Evolutionary conservation across 2,113 vertebrate species (phyloP).

Genomic region (Chaetodon trifascialis): DNA sequence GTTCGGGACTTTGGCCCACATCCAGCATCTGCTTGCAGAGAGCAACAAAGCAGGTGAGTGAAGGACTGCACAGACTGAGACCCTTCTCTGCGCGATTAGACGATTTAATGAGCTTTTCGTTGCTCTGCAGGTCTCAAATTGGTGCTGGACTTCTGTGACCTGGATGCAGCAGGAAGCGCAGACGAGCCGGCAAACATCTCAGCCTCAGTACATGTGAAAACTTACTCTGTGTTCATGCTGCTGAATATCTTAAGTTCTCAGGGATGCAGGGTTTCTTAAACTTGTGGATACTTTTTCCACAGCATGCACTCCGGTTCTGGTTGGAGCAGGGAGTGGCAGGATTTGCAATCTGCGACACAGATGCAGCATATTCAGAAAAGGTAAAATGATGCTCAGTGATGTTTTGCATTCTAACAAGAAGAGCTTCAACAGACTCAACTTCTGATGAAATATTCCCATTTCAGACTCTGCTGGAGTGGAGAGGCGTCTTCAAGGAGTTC

Average conservation of each 20-base stretch:
- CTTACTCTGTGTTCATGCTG: neutral
- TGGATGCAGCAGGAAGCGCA: conserved; percentile 32
- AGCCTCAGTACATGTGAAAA: conserved; percentile 51
- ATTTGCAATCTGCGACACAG: conserved; percentile 82
- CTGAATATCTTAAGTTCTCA: neutral
- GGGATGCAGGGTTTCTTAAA: neutral
- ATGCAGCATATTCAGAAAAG: conserved; percentile 75
- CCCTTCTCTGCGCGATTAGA: neutral
- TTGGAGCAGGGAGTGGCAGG: conserved; percentile 81
- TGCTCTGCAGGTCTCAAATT: conserved; percentile 76
- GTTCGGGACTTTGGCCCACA: conserved; percentile 61
- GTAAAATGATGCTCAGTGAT: conserved; percentile 41
- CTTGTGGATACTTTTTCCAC: neutral
- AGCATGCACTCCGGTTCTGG: conserved; percentile 79
- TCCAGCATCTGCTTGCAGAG: conserved; percentile 76
- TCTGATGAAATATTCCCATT: conserved; percentile 10
- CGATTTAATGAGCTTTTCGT: neutral
- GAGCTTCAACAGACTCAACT: neutral
- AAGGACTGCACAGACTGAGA: neutral
- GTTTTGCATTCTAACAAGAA: neutral
- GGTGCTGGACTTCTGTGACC: conserved; percentile 79
- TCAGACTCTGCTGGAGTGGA: conserved; percentile 80
- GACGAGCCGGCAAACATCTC: conserved; percentile 15
- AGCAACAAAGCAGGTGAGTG: conserved; percentile 73
- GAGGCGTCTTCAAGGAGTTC: conserved; percentile 70